Conservation (phyloP, 2,888 invertebrate species). For the Dryobota labecula region DNA sequence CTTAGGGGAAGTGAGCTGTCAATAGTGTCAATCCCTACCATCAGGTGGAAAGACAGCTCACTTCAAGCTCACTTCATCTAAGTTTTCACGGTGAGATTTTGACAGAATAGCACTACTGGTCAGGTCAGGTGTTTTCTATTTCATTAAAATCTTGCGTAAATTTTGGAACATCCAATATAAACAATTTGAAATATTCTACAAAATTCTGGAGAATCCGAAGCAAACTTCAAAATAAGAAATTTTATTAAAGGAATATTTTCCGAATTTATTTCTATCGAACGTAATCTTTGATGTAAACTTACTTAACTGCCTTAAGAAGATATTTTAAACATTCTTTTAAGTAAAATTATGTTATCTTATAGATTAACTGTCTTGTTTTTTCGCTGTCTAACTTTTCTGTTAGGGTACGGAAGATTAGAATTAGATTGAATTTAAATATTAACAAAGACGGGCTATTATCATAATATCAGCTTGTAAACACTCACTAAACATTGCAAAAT, state of each 20-base stretch:
- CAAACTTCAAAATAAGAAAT: conserved; percentile 52
- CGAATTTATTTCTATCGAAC: conserved; percentile 50
- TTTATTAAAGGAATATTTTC: conserved; percentile 57
- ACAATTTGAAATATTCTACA: conserved; percentile 52
- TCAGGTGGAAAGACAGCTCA: no score
- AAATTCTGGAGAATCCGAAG: conserved; percentile 52
- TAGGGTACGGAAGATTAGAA: neutral
- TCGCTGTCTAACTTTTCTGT: neutral
- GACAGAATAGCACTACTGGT: no score
- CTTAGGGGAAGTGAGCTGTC: no score
- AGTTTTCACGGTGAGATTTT: no score
- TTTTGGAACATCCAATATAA: neutral
- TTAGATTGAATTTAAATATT: neutral
- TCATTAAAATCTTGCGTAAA: no score
- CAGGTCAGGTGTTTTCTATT: no score
- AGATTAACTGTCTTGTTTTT: neutral
- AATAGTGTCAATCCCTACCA: no score
- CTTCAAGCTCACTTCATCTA: no score
- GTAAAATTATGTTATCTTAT: neutral
- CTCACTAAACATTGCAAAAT: neutral
- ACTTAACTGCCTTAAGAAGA: conserved; percentile 4
- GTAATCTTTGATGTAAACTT: conserved; percentile 46
- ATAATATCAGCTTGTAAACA: neutral
- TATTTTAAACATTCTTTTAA: conserved; percentile 7
- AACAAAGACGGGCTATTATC: no score